Conservation (phyloP, 2,797 vertebrate genomes). For the Erethizon dorsatum region DNA sequence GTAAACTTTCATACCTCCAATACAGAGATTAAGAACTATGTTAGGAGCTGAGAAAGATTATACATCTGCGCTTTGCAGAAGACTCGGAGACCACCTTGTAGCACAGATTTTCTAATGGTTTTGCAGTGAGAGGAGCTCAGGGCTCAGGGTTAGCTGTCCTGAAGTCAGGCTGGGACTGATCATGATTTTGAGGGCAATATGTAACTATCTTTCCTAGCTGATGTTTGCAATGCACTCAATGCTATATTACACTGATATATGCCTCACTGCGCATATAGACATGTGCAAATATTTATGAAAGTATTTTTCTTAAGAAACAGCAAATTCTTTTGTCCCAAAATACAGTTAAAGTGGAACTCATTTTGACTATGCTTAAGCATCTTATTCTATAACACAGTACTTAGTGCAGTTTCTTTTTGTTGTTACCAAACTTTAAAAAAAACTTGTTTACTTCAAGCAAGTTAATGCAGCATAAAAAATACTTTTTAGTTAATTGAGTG, state of each 20-base stretch:
- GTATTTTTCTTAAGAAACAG: not conserved
- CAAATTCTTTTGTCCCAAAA: not conserved
- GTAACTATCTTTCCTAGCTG: not conserved
- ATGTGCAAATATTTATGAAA: not conserved
- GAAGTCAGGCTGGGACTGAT: not conserved
- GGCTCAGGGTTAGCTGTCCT: not conserved
- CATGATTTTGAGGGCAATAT: no score
- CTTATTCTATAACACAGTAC: not conserved
- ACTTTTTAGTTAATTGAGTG: not conserved
- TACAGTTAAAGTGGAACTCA: not conserved
- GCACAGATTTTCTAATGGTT: not conserved
- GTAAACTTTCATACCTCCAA: not conserved
- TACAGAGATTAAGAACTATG: not conserved
- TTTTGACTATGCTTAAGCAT: not conserved
- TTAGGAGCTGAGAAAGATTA: not conserved
- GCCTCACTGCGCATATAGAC: not conserved
- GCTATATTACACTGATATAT: no score
- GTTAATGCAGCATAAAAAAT: not conserved
- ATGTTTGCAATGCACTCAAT: not conserved
- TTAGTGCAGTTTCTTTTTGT: not conserved
- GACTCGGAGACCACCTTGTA: fast-evolving
- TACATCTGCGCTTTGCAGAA: fast-evolving
- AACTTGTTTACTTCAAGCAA: not conserved
- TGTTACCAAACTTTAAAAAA: conserved; percentile 2
- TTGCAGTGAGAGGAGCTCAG: not conserved